Evolutionary conservation across 2,888 invertebrate genomes (phyloP).

Genomic region (Odontomyia ornata): DNA sequence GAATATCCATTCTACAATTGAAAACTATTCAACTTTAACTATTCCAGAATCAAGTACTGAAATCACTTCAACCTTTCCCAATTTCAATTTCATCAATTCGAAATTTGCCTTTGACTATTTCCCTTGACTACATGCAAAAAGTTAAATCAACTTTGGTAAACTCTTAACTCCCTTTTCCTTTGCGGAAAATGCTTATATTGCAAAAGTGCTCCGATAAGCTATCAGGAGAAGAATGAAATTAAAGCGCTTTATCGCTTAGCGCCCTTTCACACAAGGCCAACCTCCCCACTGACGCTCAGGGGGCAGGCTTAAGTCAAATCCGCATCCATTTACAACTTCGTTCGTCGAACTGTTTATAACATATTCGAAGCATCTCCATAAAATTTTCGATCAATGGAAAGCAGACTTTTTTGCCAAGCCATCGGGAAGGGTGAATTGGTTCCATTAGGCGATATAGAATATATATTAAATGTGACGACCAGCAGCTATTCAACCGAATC

Average conservation of each 20-base stretch:
- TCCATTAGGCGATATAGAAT: conserved; percentile 32
- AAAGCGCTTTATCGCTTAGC: conserved; percentile 12
- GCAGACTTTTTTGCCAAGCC: conserved; percentile 8
- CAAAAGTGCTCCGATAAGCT: not conserved
- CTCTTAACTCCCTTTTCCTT: not conserved
- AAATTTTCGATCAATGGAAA: conserved; percentile 31
- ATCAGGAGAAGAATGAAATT: conserved; percentile 12
- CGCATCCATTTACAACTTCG: not conserved
- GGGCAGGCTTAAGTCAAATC: not conserved
- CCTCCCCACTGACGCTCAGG: not conserved
- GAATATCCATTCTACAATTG: not conserved
- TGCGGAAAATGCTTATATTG: conserved; percentile 17
- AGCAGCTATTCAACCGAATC: conserved; percentile 20
- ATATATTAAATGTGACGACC: conserved; percentile 33
- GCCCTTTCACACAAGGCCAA: conserved; percentile 27
- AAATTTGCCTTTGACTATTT: not conserved
- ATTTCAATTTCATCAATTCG: not conserved
- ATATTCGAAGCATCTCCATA: not conserved
- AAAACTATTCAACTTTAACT: not conserved
- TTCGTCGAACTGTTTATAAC: not conserved
- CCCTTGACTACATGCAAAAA: conserved; percentile 4
- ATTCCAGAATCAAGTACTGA: not conserved
- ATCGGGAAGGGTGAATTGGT: not conserved
- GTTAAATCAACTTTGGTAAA: conserved; percentile 19
- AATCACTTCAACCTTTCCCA: conserved; percentile 9